Conservation (phyloP, 2,888 invertebrate species). For the Drosophila merina region DNA sequence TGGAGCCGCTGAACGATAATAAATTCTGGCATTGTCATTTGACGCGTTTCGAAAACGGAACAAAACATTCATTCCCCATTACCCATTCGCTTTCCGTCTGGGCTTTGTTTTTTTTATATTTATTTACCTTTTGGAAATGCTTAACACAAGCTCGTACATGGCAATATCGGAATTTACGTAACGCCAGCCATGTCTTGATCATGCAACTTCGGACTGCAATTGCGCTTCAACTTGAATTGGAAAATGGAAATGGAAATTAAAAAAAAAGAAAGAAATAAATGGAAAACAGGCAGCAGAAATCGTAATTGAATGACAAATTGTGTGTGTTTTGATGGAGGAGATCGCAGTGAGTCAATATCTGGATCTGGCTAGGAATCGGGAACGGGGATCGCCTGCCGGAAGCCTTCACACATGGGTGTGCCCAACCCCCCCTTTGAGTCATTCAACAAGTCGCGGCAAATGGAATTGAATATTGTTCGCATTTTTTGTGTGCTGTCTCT, state of each 20-base stretch:
- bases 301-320: constrained; percentile 52
- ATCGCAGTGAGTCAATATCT: constrained; percentile 27
- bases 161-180: constrained; percentile 55
- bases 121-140: constrained; percentile 39
- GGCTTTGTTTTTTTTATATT: constrained; percentile 20
- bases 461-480: constrained; percentile 45
- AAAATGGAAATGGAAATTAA: constrained; percentile 17
- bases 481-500: constrained; percentile 40
- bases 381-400: constrained; percentile 28
- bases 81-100: constrained; percentile 8
- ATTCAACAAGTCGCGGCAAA: constrained; percentile 38
- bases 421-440: constrained; percentile 47
- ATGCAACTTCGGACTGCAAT: constrained; percentile 37
- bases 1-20: constrained; percentile 63
- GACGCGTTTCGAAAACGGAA: constrained; percentile 57
- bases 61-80: constrained; percentile 27
- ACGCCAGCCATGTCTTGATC: constrained; percentile 34
- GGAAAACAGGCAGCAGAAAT: constrained; percentile 19
- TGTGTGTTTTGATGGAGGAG: constrained; percentile 3
- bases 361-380: constrained; percentile 1
- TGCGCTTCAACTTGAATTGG: constrained; percentile 22
- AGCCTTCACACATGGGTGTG: constrained; percentile 37
- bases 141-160: constrained; percentile 23
- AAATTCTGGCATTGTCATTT: constrained; percentile 68
- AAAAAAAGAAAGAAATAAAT: neutral